Evolutionary conservation across 2,797 vertebrate species (phyloP).

Genomic region (Eleutherodactylus coqui): DNA sequence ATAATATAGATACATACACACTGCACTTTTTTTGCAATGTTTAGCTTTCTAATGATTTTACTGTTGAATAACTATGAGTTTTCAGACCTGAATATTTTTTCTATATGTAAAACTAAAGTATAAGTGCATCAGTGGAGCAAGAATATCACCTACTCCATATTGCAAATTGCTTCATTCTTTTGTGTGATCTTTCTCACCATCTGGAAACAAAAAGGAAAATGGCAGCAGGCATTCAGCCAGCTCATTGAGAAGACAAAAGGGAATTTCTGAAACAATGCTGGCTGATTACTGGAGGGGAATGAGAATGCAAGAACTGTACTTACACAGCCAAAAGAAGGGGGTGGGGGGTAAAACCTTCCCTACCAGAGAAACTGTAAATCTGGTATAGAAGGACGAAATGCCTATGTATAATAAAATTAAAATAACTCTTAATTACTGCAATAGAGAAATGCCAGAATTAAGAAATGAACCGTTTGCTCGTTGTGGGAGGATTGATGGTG

Average conservation of each 20-base stretch:
- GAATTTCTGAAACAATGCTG: slow-evolving; percentile 54
- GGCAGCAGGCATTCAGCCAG: slow-evolving; percentile 48
- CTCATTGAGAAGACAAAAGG: slow-evolving; percentile 54
- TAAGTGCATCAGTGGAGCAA: neutral
- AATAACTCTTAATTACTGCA: slow-evolving; percentile 62
- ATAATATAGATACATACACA: too few species aligned
- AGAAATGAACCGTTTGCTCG: slow-evolving; percentile 54
- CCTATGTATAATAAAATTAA: slow-evolving; percentile 58
- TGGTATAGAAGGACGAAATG: slow-evolving; percentile 35
- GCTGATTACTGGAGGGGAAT: slow-evolving; percentile 57
- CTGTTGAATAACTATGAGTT: too few species aligned
- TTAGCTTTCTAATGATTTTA: too few species aligned
- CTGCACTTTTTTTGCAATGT: too few species aligned
- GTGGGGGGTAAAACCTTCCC: neutral
- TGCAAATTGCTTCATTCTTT: slow-evolving; percentile 48
- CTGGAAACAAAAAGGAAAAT: slow-evolving; percentile 59
- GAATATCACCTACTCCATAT: slow-evolving; percentile 10
- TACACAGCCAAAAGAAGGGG: slow-evolving; percentile 13
- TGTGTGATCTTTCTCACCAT: slow-evolving; percentile 49
- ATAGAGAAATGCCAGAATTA: slow-evolving; percentile 54
- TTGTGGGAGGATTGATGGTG: slow-evolving; percentile 40
- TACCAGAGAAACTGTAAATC: slow-evolving; percentile 42
- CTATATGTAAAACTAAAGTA: neutral
- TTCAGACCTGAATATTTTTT: neutral
- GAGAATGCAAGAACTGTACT: slow-evolving; percentile 44